Conservation (phyloP, 30 jellyfish, hydroid and myxozoan species). For the Catostylus mosaicus region DNA sequence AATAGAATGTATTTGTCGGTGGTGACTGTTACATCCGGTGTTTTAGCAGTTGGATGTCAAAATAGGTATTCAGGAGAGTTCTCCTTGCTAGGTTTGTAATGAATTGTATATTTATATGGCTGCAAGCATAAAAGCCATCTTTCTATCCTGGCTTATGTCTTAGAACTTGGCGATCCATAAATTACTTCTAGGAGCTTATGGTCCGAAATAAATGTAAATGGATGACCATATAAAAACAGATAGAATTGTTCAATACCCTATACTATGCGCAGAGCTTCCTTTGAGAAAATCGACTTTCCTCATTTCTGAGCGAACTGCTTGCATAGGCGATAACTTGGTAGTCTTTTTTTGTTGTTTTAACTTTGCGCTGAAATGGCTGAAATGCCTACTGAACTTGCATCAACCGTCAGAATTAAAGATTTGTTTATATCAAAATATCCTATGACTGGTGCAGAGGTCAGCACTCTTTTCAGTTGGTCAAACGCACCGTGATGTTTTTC, state of each 20-base stretch:
- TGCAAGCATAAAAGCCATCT: too few species aligned
- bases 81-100: too few species aligned
- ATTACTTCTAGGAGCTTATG: too few species aligned
- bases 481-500: not conserved
- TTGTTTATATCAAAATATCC: not conserved
- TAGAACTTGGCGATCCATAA: too few species aligned
- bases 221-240: constrained; percentile 1
- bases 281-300: not conserved
- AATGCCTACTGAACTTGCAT: constrained; percentile 1
- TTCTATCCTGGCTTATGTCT: too few species aligned
- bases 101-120: too few species aligned
- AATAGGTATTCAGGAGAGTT: too few species aligned
- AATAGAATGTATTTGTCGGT: not conserved
- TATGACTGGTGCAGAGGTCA: not conserved
- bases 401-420: not conserved
- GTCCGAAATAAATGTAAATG: too few species aligned
- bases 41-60: too few species aligned
- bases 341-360: not conserved
- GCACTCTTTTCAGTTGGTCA: not conserved
- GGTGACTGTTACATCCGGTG: too few species aligned
- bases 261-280: constrained; percentile 2
- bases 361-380: constrained; percentile 1
- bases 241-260: not conserved
- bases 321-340: not conserved
- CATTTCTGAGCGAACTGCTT: not conserved